Evolutionary conservation across 2,888 invertebrate genomes (phyloP), one percentile per base, ranked within the genome.

Genomic region (Troides helena): DNA sequence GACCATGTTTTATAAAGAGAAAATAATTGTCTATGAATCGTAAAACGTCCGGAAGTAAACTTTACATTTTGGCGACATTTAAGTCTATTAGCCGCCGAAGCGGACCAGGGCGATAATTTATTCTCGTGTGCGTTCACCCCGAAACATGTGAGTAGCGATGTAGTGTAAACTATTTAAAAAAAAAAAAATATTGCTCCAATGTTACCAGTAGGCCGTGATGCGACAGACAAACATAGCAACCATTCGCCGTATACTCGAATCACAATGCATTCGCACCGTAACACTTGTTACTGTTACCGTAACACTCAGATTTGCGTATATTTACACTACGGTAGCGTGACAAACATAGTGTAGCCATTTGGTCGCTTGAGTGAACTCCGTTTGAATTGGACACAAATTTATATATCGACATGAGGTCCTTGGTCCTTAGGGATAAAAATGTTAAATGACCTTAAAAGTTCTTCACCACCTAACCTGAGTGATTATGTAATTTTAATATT

Each of bases 171-270:
- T 85, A 85, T 85, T 81, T 84, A 85, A 83, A 85, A 46, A 46
- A 46, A 46, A 21, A 39, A 76, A 67, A 73, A 78, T 82, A 83
- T 83, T 84, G 82, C 82, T 82, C 69, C 69, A 78, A 73, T 30
- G 30, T 71, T 72, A 78, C 76, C 75, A 72, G 74, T 85, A 85
- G 84, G 85, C 85, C 84, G 30, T 36, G 17, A 62, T n/a, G 56
- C 57, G 39, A 57, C 25, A 39, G 36, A 39, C 18, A 25, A 58
- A 65, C 46, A 43, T 18, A 14, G 43, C 46, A 65, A 23, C 12
- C 23, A 21, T 65, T 50, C 59, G 25, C 62, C 43, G 62, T 62
- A 57, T 57, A 62, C 67, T 5, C 25, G 43, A 58, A 62, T 63
- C 68, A 58, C 62, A 67, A 53, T 39, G 46, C 21, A 30, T 65